Conservation (phyloP, 2,797 vertebrate genomes). For the Pantherophis vulpinus region DNA sequence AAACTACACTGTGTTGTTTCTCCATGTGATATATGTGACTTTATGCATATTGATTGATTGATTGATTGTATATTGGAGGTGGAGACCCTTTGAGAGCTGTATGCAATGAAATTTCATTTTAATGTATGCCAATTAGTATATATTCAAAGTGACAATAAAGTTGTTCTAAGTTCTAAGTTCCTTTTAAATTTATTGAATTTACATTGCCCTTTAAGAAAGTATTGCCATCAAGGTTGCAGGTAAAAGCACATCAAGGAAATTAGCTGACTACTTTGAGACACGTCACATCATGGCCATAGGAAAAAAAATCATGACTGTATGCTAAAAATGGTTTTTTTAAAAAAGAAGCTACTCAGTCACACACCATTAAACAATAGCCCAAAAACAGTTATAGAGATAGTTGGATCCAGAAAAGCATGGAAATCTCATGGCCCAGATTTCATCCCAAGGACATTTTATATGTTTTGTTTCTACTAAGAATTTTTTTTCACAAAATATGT, state of each 20-base stretch:
- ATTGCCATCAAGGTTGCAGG: not conserved
- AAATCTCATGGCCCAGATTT: not conserved
- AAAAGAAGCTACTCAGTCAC: not conserved
- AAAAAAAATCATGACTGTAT: not conserved
- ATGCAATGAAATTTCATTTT: too few species aligned
- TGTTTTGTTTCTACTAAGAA: not conserved
- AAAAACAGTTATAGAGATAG: not conserved
- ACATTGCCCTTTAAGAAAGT: conserved; percentile 12
- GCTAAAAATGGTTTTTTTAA: too few species aligned
- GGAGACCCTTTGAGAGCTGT: too few species aligned
- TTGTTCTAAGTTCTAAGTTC: too few species aligned
- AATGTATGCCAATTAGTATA: too few species aligned
- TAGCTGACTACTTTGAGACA: not conserved
- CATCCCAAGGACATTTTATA: not conserved
- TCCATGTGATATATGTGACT: too few species aligned
- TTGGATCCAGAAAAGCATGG: not conserved
- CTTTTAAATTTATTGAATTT: conserved; percentile 7
- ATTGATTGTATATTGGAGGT: too few species aligned
- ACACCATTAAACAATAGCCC: not conserved
- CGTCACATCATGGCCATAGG: too few species aligned
- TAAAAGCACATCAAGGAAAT: not conserved
- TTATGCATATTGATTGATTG: too few species aligned
- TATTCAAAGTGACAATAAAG: too few species aligned
- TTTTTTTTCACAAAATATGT: not conserved
- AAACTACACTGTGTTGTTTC: too few species aligned